Conservation (phyloP, 2,113 vertebrate genomes). For the Barbus barbus region DNA sequence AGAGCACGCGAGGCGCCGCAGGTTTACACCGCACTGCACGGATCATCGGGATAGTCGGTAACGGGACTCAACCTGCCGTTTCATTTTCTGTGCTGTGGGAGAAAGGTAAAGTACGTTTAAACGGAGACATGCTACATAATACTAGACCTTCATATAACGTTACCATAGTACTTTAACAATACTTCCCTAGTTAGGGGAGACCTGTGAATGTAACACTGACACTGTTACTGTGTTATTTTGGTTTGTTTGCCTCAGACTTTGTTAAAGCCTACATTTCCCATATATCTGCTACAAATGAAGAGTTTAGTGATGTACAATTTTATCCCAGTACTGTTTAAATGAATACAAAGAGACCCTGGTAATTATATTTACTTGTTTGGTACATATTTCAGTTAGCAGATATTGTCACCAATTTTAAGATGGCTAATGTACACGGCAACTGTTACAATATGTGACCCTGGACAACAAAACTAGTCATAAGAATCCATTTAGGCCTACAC, state of each 20-base stretch:
- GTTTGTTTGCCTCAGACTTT: not conserved
- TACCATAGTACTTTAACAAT: too few species aligned
- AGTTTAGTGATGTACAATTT: not conserved
- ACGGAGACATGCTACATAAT: not conserved
- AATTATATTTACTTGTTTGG: not conserved
- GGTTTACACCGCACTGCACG: constrained; percentile 30
- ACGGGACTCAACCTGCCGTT: constrained; percentile 44
- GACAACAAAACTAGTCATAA: too few species aligned
- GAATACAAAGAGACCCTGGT: not conserved
- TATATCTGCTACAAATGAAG: not conserved
- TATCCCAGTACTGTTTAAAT: not conserved
- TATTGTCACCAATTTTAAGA: not conserved
- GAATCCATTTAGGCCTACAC: too few species aligned
- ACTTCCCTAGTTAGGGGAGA: not conserved
- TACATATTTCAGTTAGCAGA: not conserved
- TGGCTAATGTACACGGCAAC: not conserved
- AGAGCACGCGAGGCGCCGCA: constrained; percentile 33
- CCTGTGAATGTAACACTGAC: not conserved
- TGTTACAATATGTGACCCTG: too few species aligned
- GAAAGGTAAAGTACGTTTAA: constrained; percentile 23
- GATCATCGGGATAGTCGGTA: constrained; percentile 41
- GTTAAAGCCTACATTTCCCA: not conserved
- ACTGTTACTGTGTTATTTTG: not conserved
- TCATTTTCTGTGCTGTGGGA: constrained; percentile 55
- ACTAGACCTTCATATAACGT: not conserved